phyloP scores from a whole-genome alignment of 2,888 invertebrate species.

The Omphaloscelis lunosa region DNA sequence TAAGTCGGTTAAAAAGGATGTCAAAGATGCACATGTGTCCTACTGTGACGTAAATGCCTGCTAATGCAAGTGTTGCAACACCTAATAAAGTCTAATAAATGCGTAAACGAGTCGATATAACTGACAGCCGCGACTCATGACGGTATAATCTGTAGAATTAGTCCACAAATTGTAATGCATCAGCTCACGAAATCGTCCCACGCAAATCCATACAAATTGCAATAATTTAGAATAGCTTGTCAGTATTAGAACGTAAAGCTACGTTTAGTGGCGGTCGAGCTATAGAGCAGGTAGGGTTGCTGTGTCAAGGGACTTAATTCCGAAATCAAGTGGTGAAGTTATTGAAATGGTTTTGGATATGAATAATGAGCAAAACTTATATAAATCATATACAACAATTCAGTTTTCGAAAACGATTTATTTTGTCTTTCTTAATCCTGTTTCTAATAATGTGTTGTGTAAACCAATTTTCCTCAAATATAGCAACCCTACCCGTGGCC shows the following conservation, averaged over 20 bases:
- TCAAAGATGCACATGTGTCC: slow-evolving; percentile 33
- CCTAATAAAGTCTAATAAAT: slow-evolving; percentile 61
- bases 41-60: slow-evolving; percentile 37
- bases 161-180: slow-evolving; percentile 70
- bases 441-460: background rate
- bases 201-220: slow-evolving; percentile 72
- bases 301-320: background rate
- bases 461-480: background rate
- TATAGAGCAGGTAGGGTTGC: slow-evolving; percentile 49
- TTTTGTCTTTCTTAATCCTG: background rate
- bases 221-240: slow-evolving; percentile 75
- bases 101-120: slow-evolving; percentile 56
- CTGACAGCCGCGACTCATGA: slow-evolving; percentile 61
- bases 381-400: background rate
- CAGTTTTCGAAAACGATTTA: background rate
- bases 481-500: slow-evolving; percentile 41
- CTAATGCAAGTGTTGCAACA: slow-evolving; percentile 47
- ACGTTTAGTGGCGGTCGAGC: slow-evolving; percentile 59
- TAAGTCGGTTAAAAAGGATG: no score
- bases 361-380: background rate
- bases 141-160: slow-evolving; percentile 71
- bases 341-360: background rate
- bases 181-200: slow-evolving; percentile 74
- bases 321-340: background rate
- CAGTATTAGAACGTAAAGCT: slow-evolving; percentile 65